A percentile compares a stretch with the other conserved stretches of the same genome.
Evolutionary conservation across 2,888 invertebrate species (phyloP).

Genomic region (Hyppa rectilinea): DNA sequence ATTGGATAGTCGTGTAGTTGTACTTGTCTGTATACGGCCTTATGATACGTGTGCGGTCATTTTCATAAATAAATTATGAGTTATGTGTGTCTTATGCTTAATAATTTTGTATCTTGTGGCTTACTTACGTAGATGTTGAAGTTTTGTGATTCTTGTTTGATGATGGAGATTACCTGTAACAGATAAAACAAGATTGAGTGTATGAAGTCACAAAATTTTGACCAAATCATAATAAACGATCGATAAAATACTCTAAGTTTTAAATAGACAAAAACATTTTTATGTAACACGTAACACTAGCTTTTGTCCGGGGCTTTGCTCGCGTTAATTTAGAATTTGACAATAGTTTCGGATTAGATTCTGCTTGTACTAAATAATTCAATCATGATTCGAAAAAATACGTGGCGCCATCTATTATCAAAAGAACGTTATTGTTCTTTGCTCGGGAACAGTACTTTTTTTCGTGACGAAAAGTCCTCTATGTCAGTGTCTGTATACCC

Average conservation of each 20-base stretch:
- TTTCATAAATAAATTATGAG: constrained; percentile 23
- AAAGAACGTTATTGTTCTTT: too few species aligned
- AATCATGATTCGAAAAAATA: too few species aligned
- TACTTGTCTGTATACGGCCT: constrained; percentile 35
- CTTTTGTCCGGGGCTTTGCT: too few species aligned
- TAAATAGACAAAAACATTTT: background rate
- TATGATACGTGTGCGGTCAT: constrained; percentile 15
- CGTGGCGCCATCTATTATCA: too few species aligned
- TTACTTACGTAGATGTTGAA: constrained; percentile 23
- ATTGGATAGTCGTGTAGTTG: constrained; percentile 72
- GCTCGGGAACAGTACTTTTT: too few species aligned
- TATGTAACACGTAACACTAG: background rate
- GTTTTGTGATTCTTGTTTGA: background rate
- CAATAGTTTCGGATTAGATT: too few species aligned
- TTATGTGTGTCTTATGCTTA: background rate
- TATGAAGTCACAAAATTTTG: background rate
- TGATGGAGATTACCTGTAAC: constrained; percentile 37
- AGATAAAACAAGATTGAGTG: background rate
- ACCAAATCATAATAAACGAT: too few species aligned
- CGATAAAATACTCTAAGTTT: background rate
- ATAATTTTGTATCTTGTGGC: too few species aligned
- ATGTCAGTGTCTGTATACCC: too few species aligned
- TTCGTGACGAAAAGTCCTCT: too few species aligned
- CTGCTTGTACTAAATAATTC: too few species aligned
- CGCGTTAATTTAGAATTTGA: too few species aligned